These are phyloP conservation scores for Microvelia longipes DNA, from an alignment of 1,140 invertebrate species.

Conservation along the genomic window DNA sequence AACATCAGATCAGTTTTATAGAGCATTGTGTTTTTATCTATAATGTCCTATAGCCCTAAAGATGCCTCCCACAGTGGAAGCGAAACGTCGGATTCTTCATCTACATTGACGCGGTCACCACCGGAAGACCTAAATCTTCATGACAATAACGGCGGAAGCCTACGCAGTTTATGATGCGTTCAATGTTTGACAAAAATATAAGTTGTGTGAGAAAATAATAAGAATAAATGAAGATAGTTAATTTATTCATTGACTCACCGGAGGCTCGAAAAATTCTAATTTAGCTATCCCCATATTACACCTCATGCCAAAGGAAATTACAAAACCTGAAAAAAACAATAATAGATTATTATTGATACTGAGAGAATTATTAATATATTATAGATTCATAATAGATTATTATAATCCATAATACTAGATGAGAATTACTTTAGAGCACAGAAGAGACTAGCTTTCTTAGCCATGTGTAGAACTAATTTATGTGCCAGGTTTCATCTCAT, in stretches of 20 bases:
- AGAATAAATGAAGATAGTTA: background rate
- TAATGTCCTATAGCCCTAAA: too few species aligned
- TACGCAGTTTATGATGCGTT: too few species aligned
- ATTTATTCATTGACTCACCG: constrained; percentile 27
- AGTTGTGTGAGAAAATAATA: background rate
- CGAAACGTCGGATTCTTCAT: background rate
- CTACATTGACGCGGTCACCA: background rate
- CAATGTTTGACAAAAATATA: background rate
- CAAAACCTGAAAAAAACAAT: constrained; percentile 44
- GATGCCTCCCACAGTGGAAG: too few species aligned
- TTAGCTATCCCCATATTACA: constrained; percentile 96
- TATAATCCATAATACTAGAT: background rate
- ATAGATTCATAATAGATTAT: background rate
- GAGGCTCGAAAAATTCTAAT: constrained; percentile 43
- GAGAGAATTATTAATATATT: background rate
- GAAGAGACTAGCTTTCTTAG: background rate
- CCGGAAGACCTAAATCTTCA: background rate
- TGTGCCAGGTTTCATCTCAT: background rate
- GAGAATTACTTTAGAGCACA: background rate
- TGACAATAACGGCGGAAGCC: too few species aligned
- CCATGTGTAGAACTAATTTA: background rate
- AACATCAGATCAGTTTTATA: too few species aligned
- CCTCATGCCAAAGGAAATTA: constrained; percentile 86
- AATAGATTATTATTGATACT: background rate
- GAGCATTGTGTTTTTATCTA: too few species aligned